Percentiles rank a stretch among this genome's conserved stretches.
Conservation (phyloP, 1,140 invertebrate genomes). For the Gryon sp. region DNA sequence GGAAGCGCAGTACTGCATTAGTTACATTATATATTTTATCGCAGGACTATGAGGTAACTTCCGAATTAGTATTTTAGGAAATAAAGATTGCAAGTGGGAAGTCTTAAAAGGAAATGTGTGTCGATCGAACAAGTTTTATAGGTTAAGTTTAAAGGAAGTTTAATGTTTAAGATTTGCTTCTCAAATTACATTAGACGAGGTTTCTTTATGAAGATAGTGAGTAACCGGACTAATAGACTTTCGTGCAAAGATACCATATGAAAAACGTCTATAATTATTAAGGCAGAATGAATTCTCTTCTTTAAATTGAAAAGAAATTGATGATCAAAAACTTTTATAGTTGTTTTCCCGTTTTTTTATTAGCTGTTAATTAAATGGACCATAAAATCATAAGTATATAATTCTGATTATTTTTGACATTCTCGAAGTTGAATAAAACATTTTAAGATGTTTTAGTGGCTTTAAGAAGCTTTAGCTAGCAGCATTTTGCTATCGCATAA, state of each 20-base stretch:
- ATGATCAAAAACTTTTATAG: constrained; percentile 12
- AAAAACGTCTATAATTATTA: constrained; percentile 32
- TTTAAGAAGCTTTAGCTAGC: neutral
- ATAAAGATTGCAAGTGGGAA: constrained; percentile 35
- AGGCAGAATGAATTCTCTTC: too few species aligned
- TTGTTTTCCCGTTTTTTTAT: neutral
- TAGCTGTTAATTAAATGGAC: neutral
- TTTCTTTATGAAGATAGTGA: constrained; percentile 47
- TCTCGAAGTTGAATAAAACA: constrained; percentile 10
- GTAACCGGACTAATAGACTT: constrained; percentile 27
- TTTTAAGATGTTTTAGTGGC: too few species aligned
- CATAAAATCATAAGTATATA: too few species aligned
- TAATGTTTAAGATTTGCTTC: constrained; percentile 48
- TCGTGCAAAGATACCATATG: constrained; percentile 33
- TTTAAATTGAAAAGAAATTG: constrained; percentile 45
- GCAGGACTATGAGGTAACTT: constrained; percentile 30
- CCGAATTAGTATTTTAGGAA: constrained; percentile 40
- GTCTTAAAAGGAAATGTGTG: constrained; percentile 54
- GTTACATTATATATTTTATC: constrained; percentile 43
- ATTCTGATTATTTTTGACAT: constrained; percentile 11
- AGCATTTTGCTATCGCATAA: constrained; percentile 27
- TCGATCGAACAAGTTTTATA: constrained; percentile 58
- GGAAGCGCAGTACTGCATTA: constrained; percentile 33
- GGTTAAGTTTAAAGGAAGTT: constrained; percentile 56
- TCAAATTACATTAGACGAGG: constrained; percentile 41